Base-by-base conservation (phyloP, 2,888 invertebrate genomes). In the Frankliniella fusca region DNA sequence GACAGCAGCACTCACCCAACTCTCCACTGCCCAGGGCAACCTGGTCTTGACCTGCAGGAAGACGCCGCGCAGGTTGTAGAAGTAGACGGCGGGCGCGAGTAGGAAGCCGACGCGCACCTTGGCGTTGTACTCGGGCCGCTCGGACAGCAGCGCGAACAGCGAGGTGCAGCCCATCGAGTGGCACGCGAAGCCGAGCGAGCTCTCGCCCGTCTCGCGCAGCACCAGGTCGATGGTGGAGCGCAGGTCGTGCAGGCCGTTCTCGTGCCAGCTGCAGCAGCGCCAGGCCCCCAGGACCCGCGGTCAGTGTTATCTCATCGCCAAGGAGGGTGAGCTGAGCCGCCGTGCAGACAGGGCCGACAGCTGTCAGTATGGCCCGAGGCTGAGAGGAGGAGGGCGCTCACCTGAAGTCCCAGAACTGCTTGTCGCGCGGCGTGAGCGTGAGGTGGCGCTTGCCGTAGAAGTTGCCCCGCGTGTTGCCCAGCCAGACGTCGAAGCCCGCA, bases 21-120 rank as follows among this genome's bases (percentile, higher is more conserved):
- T 18, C 61, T 70, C 12, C 27, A 27, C 27, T n/a, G 23, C 23
- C 70, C 70, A 76, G 70, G 70, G 70, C 23, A 12, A 38, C 70
- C 70, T 27, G 27, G 23, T 23, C 23, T 27, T 23, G 70, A n/a
- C 27, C 70, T 76, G 27, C 23, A 12, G 12, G 70, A 76, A 76
- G 23, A 27, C 27, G 70, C 70, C 70, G 70, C 70, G 70, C 9
- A 76, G 23, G 70, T 9, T 76, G 70, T 23, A 27, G 70, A 76
- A 76, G 70, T 76, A 76, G 70, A 76, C 27, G 27, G 70, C 70
- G 70, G 70, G 70, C 23, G 23, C 27, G 27, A 76, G 70, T 10
- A 76, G 70, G 70, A 76, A 76, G 70, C 23, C 70, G 70, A 27
- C 70, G 70, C 70, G 70, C 23, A 76, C 27, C 70, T 76, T 76